A percentile compares a stretch with the other conserved stretches of the same genome.
phyloP scores from a whole-genome alignment of 2,113 vertebrate species.

The Pogona vitticeps region DNA sequence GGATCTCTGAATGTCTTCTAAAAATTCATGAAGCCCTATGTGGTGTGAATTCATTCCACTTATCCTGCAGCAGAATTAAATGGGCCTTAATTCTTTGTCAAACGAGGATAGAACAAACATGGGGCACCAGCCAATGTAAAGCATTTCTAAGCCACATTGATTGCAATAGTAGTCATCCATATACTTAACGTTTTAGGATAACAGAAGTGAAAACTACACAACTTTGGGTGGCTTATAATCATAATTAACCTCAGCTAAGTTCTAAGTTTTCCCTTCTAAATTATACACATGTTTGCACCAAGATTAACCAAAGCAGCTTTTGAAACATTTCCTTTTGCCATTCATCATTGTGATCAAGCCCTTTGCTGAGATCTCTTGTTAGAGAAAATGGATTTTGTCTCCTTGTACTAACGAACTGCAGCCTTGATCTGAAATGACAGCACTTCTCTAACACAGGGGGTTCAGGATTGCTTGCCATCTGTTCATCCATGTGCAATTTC shows the following conservation, averaged over 20 bases:
- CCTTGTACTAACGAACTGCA: conserved; percentile 47
- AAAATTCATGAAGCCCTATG: not conserved
- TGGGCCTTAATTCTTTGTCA: not conserved
- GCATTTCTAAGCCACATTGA: not conserved
- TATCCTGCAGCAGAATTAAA: not conserved
- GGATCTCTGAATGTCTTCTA: not conserved
- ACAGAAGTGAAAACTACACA: not conserved
- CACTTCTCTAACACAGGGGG: conserved; percentile 38
- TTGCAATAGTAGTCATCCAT: not conserved
- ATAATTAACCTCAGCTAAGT: not conserved
- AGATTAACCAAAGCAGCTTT: conserved; percentile 28
- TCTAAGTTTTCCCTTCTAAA: not conserved
- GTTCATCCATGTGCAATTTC: conserved; percentile 49
- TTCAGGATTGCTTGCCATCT: conserved; percentile 52
- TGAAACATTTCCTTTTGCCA: conserved; percentile 16
- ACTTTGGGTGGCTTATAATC: not conserved
- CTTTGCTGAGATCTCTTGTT: conserved; percentile 15
- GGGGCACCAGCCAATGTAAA: not conserved
- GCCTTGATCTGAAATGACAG: conserved; percentile 53
- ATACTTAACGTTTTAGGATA: conserved; percentile 2
- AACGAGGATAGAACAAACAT: not conserved
- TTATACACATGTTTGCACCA: not conserved
- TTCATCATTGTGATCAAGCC: conserved; percentile 46
- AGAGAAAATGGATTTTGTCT: conserved; percentile 52
- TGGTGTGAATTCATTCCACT: not conserved